Evolutionary conservation across 1,140 invertebrate genomes (phyloP).

Genomic region (Sycobia sp.): DNA sequence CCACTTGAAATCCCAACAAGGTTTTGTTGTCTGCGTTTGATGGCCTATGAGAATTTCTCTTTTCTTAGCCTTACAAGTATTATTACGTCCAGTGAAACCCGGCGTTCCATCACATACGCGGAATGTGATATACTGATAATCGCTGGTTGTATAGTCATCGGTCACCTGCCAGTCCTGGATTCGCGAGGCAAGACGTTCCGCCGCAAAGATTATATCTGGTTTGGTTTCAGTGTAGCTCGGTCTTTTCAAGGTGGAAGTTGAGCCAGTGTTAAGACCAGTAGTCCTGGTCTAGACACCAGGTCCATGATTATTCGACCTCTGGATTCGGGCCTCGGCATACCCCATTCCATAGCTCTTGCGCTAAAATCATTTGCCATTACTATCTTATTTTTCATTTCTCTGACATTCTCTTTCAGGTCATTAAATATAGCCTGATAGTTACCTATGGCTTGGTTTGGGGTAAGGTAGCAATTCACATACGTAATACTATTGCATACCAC

Average conservation of each 20-base stretch:
- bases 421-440: constrained; percentile 22
- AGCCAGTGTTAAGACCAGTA: constrained; percentile 34
- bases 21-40: too few species aligned
- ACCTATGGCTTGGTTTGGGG: too few species aligned
- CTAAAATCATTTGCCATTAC: constrained; percentile 39
- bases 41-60: too few species aligned
- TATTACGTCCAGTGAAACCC: too few species aligned
- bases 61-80: too few species aligned
- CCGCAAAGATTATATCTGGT: neutral
- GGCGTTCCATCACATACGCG: too few species aligned
- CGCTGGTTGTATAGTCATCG: too few species aligned
- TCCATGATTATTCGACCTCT: constrained; percentile 35
- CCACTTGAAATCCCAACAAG: too few species aligned
- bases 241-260: constrained; percentile 28
- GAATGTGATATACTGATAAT: too few species aligned
- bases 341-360: constrained; percentile 37
- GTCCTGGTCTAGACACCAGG: constrained; percentile 30
- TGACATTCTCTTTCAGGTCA: constrained; percentile 7
- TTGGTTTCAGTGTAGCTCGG: constrained; percentile 26
- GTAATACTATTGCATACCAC: constrained; percentile 18
- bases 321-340: constrained; percentile 27
- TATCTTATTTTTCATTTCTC: neutral
- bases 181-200: too few species aligned
- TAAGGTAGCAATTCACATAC: constrained; percentile 36
- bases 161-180: too few species aligned